Conservation (phyloP, 2,113 vertebrate genomes). For the Triplophysa rosa region DNA sequence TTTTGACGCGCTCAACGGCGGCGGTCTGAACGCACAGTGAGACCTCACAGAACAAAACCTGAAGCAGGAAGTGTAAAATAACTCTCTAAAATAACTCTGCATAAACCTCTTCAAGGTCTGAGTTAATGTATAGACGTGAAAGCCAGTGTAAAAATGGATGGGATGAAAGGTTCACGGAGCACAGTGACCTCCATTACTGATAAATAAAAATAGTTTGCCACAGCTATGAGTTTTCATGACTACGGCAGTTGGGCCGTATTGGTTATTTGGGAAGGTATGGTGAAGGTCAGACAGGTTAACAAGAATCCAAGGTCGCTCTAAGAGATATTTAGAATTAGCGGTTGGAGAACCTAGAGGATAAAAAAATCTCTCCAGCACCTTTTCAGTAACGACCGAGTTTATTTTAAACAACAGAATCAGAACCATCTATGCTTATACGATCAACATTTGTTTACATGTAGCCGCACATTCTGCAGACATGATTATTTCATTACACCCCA, state of each 20-base stretch:
- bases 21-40: too few relatives aligned
- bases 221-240: constrained; percentile 14
- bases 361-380: not conserved
- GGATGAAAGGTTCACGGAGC: constrained; percentile 2
- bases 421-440: too few relatives aligned
- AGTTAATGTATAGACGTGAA: not conserved
- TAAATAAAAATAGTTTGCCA: constrained; percentile 4
- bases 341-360: not conserved
- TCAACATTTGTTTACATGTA: not conserved
- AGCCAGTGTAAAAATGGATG: not conserved
- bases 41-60: not conserved
- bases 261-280: not conserved
- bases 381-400: not conserved
- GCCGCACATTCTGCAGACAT: not conserved
- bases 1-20: too few relatives aligned
- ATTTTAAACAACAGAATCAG: not conserved
- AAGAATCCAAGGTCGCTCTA: constrained; percentile 8
- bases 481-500: constrained; percentile 6
- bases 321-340: constrained; percentile 4
- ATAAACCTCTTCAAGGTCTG: not conserved
- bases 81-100: not conserved
- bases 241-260: constrained; percentile 9
- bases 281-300: constrained; percentile 14
- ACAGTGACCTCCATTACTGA: constrained; percentile 22
- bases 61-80: not conserved